Evolutionary conservation across 2,888 invertebrate species (phyloP).

Genomic region (Micropterix aruncella): DNA sequence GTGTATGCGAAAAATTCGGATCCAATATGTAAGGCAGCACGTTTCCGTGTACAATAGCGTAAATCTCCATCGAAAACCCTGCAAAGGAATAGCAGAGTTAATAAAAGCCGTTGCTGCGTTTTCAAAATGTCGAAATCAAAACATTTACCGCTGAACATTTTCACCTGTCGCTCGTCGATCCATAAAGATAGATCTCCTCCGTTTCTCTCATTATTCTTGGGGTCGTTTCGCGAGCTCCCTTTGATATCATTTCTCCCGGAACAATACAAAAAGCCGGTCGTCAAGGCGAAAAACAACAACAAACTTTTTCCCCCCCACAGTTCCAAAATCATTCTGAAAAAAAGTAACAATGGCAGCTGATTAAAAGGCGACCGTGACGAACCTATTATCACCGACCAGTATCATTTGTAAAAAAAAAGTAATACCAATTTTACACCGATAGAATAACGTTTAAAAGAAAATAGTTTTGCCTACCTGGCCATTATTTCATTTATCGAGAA

Average conservation of each 20-base stretch:
- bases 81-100: slow-evolving; percentile 14
- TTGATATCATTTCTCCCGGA: slow-evolving; percentile 1
- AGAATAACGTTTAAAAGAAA: too few relatives aligned
- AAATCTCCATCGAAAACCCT: slow-evolving; percentile 81
- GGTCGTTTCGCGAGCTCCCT: slow-evolving; percentile 6
- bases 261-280: not conserved
- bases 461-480: too few relatives aligned
- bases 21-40: slow-evolving; percentile 78
- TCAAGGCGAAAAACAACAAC: not conserved
- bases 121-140: slow-evolving; percentile 3
- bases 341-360: slow-evolving; percentile 1
- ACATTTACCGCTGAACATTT: slow-evolving; percentile 71
- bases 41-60: slow-evolving; percentile 76
- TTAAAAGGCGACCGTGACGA: slow-evolving; percentile 6
- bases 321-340: not conserved
- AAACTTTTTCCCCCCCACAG: not conserved
- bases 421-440: too few relatives aligned
- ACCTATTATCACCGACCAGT: slow-evolving; percentile 1
- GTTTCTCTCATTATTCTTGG: slow-evolving; percentile 7
- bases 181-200: slow-evolving; percentile 59
- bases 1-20: slow-evolving; percentile 77
- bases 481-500: too few relatives aligned
- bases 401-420: too few relatives aligned
- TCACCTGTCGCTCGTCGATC: slow-evolving; percentile 85
- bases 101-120: too few relatives aligned